Evolutionary conservation across 2,888 invertebrate genomes (phyloP).

Genomic region (Malachius bipustulatus): DNA sequence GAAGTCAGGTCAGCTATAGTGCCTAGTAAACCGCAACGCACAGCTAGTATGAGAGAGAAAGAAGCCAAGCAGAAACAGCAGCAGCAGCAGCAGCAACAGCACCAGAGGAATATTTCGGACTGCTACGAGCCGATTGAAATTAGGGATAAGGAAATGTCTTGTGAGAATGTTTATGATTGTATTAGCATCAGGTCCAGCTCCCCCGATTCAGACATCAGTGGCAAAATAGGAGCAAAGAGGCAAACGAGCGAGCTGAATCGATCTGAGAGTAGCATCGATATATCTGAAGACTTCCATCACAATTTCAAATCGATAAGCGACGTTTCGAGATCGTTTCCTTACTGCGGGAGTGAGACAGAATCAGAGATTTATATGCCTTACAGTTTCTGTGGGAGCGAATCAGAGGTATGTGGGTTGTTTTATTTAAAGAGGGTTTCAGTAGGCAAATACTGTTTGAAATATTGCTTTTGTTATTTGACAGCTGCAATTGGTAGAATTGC

Average conservation of each 20-base stretch:
- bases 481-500: too few relatives aligned
- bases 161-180: slow-evolving; percentile 53
- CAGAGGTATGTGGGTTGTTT: slow-evolving; percentile 36
- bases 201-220: slow-evolving; percentile 52
- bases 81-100: too few relatives aligned
- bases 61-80: slow-evolving; percentile 55
- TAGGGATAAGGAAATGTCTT: slow-evolving; percentile 25
- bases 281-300: slow-evolving; percentile 42
- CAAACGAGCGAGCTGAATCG: slow-evolving; percentile 34
- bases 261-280: slow-evolving; percentile 42
- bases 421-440: too few relatives aligned
- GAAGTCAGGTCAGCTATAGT: slow-evolving; percentile 73
- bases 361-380: slow-evolving; percentile 76
- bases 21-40: slow-evolving; percentile 67
- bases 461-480: too few relatives aligned
- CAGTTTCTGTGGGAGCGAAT: slow-evolving; percentile 57
- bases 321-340: slow-evolving; percentile 59
- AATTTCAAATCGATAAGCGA: slow-evolving; percentile 47
- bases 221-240: slow-evolving; percentile 37
- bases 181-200: slow-evolving; percentile 55
- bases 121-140: slow-evolving; percentile 30
- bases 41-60: slow-evolving; percentile 74
- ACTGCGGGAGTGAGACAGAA: slow-evolving; percentile 74
- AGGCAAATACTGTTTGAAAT: too few relatives aligned
- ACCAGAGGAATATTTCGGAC: slow-evolving; percentile 24